Base-by-base conservation (phyloP, 1,140 invertebrate species). In the Bombus ignitus region DNA sequence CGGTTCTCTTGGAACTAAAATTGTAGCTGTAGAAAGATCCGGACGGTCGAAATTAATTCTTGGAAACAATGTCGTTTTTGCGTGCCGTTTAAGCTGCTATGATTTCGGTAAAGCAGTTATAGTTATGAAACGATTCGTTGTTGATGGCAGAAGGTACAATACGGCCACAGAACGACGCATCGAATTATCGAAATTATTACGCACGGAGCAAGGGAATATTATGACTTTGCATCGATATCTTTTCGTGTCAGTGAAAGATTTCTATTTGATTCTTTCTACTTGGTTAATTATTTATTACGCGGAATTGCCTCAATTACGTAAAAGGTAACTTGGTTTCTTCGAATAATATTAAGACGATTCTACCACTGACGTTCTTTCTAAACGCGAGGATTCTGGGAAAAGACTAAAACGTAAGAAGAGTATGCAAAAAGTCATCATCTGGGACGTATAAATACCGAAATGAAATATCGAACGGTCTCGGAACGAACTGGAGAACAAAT, bases 41-140 rank as follows among this genome's bases (percentile, higher is more conserved):
- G 0, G 47, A 53, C 47, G 35, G 13, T 28, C 15, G 57, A 35
- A 62, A 62, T 62, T 39, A 28, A 15, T 77, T 62, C 57, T n/a
- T 2, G 53, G 75, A 62, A 47, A 25, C 72, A 32, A 77, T 39
- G 15, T 44, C 42, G 15, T n/a, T 71, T 2, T 22, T n/a, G 13
- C 22, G 32, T 25, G 18, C n/a, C 9, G 18, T 42, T 42, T 12
- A 12, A 8, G 39, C 44, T n/a, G 39, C n/a, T 53, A 53, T 4
- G 15, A 37, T 80, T 85, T 72, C 32, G 66, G 22, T 57, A 28
- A 83, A 65, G 22, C 37, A n/a, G 25, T 85, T 77, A 75, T 75
- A 42, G 68, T 53, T 47, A 80, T 72, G 85, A 83, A 85, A 75
- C 74, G 70, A 79, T 47, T 79, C 83, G 37, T 88, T 89, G 86